Evolutionary conservation across 2,113 vertebrate genomes (phyloP).

Genomic region (Chrysochloris asiatica): DNA sequence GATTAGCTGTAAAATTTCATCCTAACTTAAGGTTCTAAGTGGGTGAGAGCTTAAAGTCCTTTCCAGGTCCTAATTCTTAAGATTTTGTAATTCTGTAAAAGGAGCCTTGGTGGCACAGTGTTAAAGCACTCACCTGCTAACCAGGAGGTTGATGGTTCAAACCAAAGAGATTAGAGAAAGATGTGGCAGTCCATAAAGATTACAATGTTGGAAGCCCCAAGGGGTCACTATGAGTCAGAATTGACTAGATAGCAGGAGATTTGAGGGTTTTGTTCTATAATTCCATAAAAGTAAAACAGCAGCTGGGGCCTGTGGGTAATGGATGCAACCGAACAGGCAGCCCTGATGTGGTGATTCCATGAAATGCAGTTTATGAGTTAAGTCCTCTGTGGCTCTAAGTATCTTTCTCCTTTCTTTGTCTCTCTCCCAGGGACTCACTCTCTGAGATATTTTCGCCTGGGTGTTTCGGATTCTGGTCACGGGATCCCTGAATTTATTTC

Average conservation of each 20-base stretch:
- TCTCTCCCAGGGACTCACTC: conserved; percentile 58
- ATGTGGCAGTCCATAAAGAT: too few relatives aligned
- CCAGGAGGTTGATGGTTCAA: too few relatives aligned
- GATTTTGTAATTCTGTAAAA: background rate
- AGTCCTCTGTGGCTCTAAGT: background rate
- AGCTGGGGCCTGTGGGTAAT: background rate
- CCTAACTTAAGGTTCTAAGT: background rate
- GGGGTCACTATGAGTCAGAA: too few relatives aligned
- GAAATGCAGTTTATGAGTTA: accelerated
- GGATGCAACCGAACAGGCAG: accelerated
- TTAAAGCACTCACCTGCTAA: too few relatives aligned
- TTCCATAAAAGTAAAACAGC: background rate
- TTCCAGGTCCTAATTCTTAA: background rate
- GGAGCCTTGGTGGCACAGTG: too few relatives aligned
- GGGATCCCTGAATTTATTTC: conserved; percentile 65
- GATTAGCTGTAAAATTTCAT: background rate
- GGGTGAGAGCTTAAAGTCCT: background rate
- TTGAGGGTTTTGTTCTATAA: background rate
- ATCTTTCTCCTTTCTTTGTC: background rate
- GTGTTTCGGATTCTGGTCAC: background rate
- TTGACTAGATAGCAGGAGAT: background rate
- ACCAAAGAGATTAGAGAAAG: too few relatives aligned
- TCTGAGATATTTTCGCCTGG: conserved; percentile 59
- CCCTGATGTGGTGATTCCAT: background rate
- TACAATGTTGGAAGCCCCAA: too few relatives aligned